These are phyloP conservation scores for Pomatorhinus ruficollis DNA, from an alignment of 2,113 vertebrate genomes.

Conservation along the genomic window DNA sequence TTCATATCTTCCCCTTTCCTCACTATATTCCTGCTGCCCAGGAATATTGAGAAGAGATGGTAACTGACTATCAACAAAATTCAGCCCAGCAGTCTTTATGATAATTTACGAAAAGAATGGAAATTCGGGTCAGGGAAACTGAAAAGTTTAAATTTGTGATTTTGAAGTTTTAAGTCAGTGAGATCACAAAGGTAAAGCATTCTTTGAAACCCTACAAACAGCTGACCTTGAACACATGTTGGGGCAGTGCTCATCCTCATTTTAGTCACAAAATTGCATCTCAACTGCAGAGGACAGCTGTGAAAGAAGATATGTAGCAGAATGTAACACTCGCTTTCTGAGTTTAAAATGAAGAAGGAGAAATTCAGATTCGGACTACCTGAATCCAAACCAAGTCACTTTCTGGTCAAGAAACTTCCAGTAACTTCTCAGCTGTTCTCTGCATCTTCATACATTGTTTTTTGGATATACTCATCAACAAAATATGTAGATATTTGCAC, in stretches of 20 bases:
- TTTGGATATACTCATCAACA: background rate
- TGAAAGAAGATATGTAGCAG: background rate
- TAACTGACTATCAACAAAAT: background rate
- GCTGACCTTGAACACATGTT: background rate
- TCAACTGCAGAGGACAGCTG: background rate
- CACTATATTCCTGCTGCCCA: background rate
- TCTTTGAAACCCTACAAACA: background rate
- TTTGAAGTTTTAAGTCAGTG: background rate
- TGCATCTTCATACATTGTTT: background rate
- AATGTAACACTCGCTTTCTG: rapidly evolving
- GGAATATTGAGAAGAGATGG: background rate
- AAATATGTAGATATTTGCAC: background rate
- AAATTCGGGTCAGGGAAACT: background rate
- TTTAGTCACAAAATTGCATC: background rate
- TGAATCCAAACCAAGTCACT: background rate
- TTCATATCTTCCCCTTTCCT: background rate
- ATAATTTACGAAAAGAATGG: background rate
- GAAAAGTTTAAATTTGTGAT: background rate
- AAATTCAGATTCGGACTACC: background rate
- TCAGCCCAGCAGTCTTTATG: background rate
- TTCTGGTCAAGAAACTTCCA: background rate
- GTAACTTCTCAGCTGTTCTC: background rate
- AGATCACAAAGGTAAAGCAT: background rate
- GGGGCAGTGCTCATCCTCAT: background rate
- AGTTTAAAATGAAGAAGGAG: background rate